These are phyloP conservation scores for Argyrosomus regius DNA, from an alignment of 2,797 vertebrate species.

Conservation along the genomic window DNA sequence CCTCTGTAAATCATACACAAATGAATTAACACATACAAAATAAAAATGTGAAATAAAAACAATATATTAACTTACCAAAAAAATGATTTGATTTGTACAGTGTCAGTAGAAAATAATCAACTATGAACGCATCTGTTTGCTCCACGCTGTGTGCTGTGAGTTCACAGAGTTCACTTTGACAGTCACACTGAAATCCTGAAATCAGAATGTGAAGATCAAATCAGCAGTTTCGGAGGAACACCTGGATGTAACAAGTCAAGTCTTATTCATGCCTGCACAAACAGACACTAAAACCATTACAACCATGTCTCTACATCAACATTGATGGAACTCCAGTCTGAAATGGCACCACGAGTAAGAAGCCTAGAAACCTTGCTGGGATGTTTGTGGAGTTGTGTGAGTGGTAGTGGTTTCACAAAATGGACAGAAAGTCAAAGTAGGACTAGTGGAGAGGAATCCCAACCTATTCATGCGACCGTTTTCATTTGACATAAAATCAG, in stretches of 20 bases:
- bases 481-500: neutral
- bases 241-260: constrained; percentile 29
- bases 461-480: neutral
- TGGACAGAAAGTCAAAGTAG: constrained; percentile 1
- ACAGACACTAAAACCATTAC: constrained; percentile 1
- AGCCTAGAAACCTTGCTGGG: neutral
- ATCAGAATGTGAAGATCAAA: neutral
- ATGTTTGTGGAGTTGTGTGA: neutral
- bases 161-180: constrained; percentile 11
- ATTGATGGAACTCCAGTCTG: neutral
- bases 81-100: constrained; percentile 38
- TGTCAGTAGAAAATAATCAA: constrained; percentile 33
- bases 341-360: constrained; percentile 50
- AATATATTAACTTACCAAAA: constrained; percentile 54
- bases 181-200: constrained; percentile 31
- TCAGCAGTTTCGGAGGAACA: neutral
- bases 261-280: constrained; percentile 29
- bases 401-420: constrained; percentile 64
- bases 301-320: neutral
- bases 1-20: constrained; percentile 34
- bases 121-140: constrained; percentile 8
- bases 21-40: neutral
- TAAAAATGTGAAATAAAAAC: constrained; percentile 26
- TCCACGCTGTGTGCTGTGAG: constrained; percentile 1
- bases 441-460: constrained; percentile 12